Base-by-base conservation (phyloP, 37 sponge, comb jelly and placozoan genomes). In the Hormiphora californensis region DNA sequence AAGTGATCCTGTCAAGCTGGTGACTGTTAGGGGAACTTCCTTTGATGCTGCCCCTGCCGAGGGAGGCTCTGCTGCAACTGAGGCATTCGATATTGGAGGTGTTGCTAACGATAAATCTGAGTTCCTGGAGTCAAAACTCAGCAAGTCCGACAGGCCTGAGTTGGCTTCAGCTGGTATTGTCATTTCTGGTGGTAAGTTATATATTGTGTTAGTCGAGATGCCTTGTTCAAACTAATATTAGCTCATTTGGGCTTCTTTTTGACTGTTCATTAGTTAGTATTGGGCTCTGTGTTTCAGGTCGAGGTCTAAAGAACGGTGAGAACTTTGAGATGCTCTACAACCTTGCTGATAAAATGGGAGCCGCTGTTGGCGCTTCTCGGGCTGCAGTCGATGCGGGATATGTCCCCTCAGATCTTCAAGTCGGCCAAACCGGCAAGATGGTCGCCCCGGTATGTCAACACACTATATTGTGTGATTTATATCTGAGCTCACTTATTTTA, bases 301-400 rank as follows among this genome's bases (percentile, higher is more conserved):
- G 99, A 33, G 99, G 99, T 8, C 65, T 98, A 91, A 98, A 98
- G 85, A 95, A 91, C 63, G 99, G 99, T 21, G 99, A 98, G 39
- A 98, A 98, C 87, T 98, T 98, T 59, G 69, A 92, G 78, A 81
- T 98, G 30, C 90, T 98, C 30, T 98, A 98, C 63, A 87, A 91
- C 15, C 91, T 98, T 21, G 99, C 99, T 87, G 99, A 92, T 54
- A 98, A 94, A 81, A 88, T 98, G 31, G 93, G 93, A 69, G 99
- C 94, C 39, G 95, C 93, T 85, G 99, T 98, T 41, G 99, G 99
- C 38, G 99, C 99, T 7, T 95, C 96, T 0, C 59, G 99, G 78
- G 99, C 99, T 55, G 99, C 99, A 63, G 99, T 98, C 39, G 99
- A 98, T 89, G 99, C 99, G 67, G 99, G 99, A 0, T 95, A 87